Conservation (phyloP, 2,888 invertebrate species). For the Fissipunctia ypsillon region DNA sequence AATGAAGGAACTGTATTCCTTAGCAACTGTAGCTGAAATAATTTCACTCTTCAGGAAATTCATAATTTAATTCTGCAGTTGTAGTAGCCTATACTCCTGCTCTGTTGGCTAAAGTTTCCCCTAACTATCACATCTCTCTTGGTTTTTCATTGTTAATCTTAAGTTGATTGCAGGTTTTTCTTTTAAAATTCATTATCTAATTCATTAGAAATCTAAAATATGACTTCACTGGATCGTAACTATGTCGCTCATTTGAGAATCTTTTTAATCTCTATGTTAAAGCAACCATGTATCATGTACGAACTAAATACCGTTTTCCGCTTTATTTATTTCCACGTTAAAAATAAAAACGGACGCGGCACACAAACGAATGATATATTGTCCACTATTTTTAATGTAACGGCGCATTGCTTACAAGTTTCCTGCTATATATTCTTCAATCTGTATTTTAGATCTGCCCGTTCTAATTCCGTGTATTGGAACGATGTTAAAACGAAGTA, state of each 20-base stretch:
- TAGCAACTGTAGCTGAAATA: conserved; percentile 4
- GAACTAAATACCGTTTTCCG: conserved; percentile 30
- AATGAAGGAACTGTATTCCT: not conserved
- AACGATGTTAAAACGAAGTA: conserved; percentile 46
- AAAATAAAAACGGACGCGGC: conserved; percentile 40
- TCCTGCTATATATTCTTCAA: conserved; percentile 37
- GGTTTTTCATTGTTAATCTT: not conserved
- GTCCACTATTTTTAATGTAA: conserved; percentile 48
- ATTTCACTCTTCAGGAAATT: not conserved
- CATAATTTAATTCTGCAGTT: not conserved
- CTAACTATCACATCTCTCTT: not conserved
- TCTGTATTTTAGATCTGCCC: conserved; percentile 30
- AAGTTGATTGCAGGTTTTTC: not conserved
- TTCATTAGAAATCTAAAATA: not conserved
- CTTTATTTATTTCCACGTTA: conserved; percentile 43
- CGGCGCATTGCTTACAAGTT: conserved; percentile 44
- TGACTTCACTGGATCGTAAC: conserved; percentile 4
- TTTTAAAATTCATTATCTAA: conserved; percentile 2
- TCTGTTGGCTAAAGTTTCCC: not conserved
- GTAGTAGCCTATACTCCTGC: not conserved
- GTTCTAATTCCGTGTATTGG: conserved; percentile 54
- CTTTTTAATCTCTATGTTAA: not conserved
- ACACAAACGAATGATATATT: conserved; percentile 49
- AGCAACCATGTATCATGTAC: conserved; percentile 31
- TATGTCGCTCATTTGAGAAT: conserved; percentile 15